phyloP scores from a whole-genome alignment of 2,797 vertebrate genomes.

The Argya squamiceps region DNA sequence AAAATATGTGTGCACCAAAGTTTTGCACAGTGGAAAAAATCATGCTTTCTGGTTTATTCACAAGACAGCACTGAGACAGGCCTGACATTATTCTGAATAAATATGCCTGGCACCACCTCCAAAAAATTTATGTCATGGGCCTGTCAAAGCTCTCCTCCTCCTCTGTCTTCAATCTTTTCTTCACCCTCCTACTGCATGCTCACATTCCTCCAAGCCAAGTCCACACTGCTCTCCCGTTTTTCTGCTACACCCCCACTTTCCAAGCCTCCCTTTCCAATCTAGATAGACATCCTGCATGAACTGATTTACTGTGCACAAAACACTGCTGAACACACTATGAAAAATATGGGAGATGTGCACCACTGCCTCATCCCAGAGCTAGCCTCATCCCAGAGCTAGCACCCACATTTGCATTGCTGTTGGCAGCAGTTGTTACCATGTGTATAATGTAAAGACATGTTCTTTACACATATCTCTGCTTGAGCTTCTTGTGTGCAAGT shows the following conservation, averaged over 20 bases:
- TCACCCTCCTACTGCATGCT: slow-evolving; percentile 61
- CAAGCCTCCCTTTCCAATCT: not conserved
- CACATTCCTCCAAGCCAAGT: slow-evolving; percentile 62
- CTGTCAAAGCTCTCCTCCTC: slow-evolving; percentile 68
- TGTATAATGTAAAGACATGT: not conserved
- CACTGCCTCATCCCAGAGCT: not conserved
- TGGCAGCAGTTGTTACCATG: not conserved
- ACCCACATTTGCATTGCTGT: not conserved
- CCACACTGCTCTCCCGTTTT: slow-evolving; percentile 31
- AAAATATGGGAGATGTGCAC: not conserved
- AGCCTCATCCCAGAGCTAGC: not conserved
- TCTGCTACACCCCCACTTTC: slow-evolving; percentile 23
- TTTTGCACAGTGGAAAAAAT: slow-evolving; percentile 18
- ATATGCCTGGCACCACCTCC: slow-evolving; percentile 58
- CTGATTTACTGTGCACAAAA: not conserved
- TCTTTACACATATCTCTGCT: not conserved
- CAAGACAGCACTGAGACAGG: slow-evolving; percentile 39
- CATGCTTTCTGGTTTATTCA: slow-evolving; percentile 31
- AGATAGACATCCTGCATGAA: not conserved
- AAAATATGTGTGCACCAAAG: not conserved
- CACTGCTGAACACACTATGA: not conserved
- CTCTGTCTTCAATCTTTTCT: slow-evolving; percentile 65
- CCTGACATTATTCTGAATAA: slow-evolving; percentile 50
- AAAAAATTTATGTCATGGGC: slow-evolving; percentile 50
- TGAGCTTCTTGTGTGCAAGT: not conserved